Evolutionary conservation across 2,113 vertebrate genomes (phyloP).

Genomic region (Anhinga rufa): DNA sequence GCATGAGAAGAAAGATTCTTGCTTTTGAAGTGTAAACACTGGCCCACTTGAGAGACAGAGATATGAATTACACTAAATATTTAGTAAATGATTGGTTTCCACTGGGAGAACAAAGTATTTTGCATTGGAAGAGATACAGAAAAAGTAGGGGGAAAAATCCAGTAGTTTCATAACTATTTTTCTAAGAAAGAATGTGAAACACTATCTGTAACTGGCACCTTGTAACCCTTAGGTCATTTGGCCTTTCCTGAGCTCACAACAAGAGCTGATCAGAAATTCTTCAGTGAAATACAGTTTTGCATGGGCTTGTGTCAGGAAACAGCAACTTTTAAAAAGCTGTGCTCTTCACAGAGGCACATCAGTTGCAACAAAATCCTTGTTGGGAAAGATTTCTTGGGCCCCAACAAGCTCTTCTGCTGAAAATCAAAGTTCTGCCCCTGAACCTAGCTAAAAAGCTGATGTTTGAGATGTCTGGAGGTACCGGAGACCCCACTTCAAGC

Average conservation of each 20-base stretch:
- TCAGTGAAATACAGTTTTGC: not conserved
- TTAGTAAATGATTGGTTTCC: slow-evolving; percentile 47
- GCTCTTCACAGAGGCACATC: not conserved
- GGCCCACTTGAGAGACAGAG: not conserved
- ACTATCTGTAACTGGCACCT: slow-evolving; percentile 51
- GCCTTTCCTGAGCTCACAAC: not conserved
- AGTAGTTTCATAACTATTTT: slow-evolving; percentile 51
- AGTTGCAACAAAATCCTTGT: not conserved
- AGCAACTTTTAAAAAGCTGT: not conserved
- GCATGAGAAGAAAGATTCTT: not conserved
- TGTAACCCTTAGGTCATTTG: slow-evolving; percentile 30
- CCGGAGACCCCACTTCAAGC: not conserved
- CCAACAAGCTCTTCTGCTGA: not conserved
- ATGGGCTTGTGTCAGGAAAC: not conserved
- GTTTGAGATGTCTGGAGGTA: not conserved
- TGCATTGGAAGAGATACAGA: slow-evolving; percentile 29
- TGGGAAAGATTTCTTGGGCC: not conserved
- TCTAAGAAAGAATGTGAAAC: slow-evolving; percentile 59
- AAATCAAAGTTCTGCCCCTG: not conserved
- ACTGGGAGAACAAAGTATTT: slow-evolving; percentile 25
- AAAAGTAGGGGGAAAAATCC: not conserved
- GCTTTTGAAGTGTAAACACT: slow-evolving; percentile 30
- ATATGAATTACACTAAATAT: slow-evolving; percentile 46
- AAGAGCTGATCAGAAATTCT: not conserved
- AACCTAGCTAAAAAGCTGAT: not conserved